These are phyloP conservation scores for Zophobas morio DNA, from an alignment of 1,140 invertebrate genomes.

Conservation along the genomic window DNA sequence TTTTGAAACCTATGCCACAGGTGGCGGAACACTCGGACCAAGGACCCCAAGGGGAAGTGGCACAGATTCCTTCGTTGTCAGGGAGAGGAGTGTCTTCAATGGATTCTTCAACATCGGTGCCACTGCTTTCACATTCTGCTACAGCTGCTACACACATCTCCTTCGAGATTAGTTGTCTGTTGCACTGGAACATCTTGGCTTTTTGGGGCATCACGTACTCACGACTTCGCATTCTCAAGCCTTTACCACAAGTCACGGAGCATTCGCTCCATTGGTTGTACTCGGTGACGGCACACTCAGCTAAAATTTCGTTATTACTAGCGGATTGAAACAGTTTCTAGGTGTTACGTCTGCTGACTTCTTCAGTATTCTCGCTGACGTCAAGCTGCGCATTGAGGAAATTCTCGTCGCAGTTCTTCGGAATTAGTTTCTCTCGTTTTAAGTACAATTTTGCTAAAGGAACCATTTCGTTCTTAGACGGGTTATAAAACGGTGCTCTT, in stretches of 20 bases:
- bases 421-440: slow-evolving; percentile 80
- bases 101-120: slow-evolving; percentile 51
- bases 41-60: slow-evolving; percentile 80
- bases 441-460: slow-evolving; percentile 86
- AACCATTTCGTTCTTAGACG: slow-evolving; percentile 79
- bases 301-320: slow-evolving; percentile 67
- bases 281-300: slow-evolving; percentile 83
- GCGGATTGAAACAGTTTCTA: not conserved
- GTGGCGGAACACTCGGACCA: slow-evolving; percentile 89
- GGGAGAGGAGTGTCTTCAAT: slow-evolving; percentile 63
- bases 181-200: slow-evolving; percentile 83
- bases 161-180: slow-evolving; percentile 85
- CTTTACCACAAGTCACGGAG: slow-evolving; percentile 91
- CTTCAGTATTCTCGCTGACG: slow-evolving; percentile 81
- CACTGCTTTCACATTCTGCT: slow-evolving; percentile 75
- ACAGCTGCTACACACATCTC: slow-evolving; percentile 88
- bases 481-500: slow-evolving; percentile 92
- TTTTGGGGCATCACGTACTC: slow-evolving; percentile 84
- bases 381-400: slow-evolving; percentile 75
- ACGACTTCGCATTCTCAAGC: slow-evolving; percentile 84
- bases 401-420: slow-evolving; percentile 80
- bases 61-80: slow-evolving; percentile 74
- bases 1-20: slow-evolving; percentile 85
- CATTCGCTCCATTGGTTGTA: slow-evolving; percentile 85
- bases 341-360: slow-evolving; percentile 79